These are phyloP conservation scores for Odontomyia ornata DNA, from an alignment of 2,888 invertebrate genomes.

Conservation along the genomic window DNA sequence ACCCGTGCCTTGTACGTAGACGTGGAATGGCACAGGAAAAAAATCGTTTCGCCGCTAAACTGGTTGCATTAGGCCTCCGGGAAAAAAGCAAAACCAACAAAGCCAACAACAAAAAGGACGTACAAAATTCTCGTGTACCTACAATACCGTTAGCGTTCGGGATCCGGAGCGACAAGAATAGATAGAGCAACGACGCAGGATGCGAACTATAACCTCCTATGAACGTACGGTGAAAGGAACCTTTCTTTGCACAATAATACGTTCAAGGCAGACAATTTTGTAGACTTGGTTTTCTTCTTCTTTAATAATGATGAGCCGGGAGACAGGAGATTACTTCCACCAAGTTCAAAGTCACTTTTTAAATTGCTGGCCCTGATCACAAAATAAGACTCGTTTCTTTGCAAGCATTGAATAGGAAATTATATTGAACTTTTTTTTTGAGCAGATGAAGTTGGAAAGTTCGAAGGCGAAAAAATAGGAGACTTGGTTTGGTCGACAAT, in stretches of 20 bases:
- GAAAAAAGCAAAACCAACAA: conserved; percentile 38
- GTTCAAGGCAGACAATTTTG: conserved; percentile 31
- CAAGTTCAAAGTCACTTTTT: conserved; percentile 38
- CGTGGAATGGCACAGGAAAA: conserved; percentile 1
- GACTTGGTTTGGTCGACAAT: no score
- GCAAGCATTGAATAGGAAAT: conserved; percentile 37
- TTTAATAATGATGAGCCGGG: conserved; percentile 1
- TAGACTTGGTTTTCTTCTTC: no score
- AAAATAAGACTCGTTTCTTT: conserved; percentile 30
- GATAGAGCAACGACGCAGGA: conserved; percentile 3
- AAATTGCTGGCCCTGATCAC: background rate
- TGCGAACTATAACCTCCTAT: conserved; percentile 21
- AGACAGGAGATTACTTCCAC: conserved; percentile 43
- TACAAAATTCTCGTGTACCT: no score
- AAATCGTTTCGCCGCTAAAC: conserved; percentile 15
- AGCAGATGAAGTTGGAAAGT: no score
- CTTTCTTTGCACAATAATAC: conserved; percentile 17
- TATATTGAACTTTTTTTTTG: no score
- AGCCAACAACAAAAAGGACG: conserved; percentile 42
- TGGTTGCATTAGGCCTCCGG: conserved; percentile 41
- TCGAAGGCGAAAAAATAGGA: no score
- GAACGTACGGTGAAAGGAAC: background rate
- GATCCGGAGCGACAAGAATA: conserved; percentile 4
- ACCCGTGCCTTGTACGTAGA: background rate
- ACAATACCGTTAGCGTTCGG: no score